Percentiles rank a stretch among this genome's conserved stretches.
Conservation (phyloP, 2,113 vertebrate species). For the Micronisus gabar region DNA sequence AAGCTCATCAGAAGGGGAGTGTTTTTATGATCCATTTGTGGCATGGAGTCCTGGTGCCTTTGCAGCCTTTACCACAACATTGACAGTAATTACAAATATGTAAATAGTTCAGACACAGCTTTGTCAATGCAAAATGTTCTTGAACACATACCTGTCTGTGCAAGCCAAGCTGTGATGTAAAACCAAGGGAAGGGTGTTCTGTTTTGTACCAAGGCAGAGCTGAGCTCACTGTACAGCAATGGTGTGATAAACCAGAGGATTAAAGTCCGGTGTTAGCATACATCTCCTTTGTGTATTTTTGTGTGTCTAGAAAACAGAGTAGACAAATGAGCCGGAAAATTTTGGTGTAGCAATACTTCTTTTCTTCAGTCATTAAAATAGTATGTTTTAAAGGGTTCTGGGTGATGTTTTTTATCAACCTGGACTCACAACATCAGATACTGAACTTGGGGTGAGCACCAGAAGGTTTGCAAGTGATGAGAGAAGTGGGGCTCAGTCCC, state of each 20-base stretch:
- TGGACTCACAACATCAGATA: neutral
- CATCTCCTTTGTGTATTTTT: neutral
- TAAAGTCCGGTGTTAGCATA: fast-evolving
- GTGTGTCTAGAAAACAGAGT: neutral
- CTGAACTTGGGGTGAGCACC: too few relatives aligned
- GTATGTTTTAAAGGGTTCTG: neutral
- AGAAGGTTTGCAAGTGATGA: neutral
- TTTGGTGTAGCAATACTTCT: neutral
- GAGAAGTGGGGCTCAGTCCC: neutral
- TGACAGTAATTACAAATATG: neutral
- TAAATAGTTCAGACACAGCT: neutral
- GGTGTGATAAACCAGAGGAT: neutral
- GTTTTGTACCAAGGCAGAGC: neutral
- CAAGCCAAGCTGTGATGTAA: neutral
- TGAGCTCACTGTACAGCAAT: neutral
- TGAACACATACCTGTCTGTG: fast-evolving
- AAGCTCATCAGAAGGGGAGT: neutral
- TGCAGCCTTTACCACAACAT: neutral
- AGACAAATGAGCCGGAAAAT: neutral
- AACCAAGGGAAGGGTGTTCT: neutral
- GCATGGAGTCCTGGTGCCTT: neutral
- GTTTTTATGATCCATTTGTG: neutral
- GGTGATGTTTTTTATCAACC: neutral
- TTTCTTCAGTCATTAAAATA: neutral
- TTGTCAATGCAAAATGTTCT: neutral